Evolutionary conservation across 2,797 vertebrate genomes (phyloP).

Genomic region (Miichthys miiuy): DNA sequence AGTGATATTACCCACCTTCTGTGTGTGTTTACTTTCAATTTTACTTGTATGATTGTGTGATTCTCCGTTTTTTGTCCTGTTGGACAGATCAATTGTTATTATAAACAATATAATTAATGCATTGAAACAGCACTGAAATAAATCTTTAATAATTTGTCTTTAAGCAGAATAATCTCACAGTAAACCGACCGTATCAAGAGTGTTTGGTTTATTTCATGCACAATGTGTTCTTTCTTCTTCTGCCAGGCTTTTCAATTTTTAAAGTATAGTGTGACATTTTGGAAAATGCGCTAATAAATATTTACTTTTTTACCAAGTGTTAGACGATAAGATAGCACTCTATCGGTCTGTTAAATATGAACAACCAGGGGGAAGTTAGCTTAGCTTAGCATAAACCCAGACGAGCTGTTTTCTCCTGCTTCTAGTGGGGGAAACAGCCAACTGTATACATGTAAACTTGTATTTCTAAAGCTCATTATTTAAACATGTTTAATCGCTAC

Average conservation of each 20-base stretch:
- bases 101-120: background rate
- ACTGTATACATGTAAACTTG: no score
- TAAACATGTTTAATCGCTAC: no score
- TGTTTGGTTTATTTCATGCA: background rate
- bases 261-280: background rate
- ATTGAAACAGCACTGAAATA: background rate
- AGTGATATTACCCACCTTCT: background rate
- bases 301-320: background rate
- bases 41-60: background rate
- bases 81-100: background rate
- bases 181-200: background rate
- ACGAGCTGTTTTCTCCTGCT: no score
- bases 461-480: no score
- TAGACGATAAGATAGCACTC: background rate
- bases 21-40: background rate
- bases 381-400: no score
- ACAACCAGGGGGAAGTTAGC: background rate
- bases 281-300: background rate
- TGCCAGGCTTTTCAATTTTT: background rate
- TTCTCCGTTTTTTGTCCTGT: background rate
- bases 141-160: background rate
- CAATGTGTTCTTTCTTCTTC: no score
- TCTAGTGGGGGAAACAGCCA: no score
- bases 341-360: background rate
- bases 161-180: conserved; percentile 6